These are phyloP conservation scores for Pogonocherus hispidulus DNA, from an alignment of 2,888 invertebrate species.

Conservation along the genomic window DNA sequence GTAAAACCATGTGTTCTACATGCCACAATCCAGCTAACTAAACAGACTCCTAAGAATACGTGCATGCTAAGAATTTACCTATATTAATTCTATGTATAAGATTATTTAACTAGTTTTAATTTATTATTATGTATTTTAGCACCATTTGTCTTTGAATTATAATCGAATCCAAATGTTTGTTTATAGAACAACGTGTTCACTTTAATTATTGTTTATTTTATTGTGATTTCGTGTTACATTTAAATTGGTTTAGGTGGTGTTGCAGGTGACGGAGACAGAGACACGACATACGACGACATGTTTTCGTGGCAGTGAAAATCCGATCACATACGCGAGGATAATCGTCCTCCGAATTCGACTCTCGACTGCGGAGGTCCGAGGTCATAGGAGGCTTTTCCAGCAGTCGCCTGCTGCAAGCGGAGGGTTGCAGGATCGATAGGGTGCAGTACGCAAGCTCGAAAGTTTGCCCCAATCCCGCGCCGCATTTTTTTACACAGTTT, in stretches of 20 bases:
- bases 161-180: conserved; percentile 7
- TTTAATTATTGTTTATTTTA: conserved; percentile 14
- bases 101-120: conserved; percentile 15
- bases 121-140: neutral
- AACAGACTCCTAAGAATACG: conserved; percentile 10
- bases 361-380: conserved; percentile 65
- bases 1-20: conserved; percentile 23
- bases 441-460: conserved; percentile 52
- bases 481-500: conserved; percentile 31
- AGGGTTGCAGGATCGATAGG: conserved; percentile 54
- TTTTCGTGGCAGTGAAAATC: conserved; percentile 42
- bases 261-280: conserved; percentile 13
- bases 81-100: neutral
- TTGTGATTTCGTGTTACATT: conserved; percentile 1
- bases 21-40: conserved; percentile 17
- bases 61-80: conserved; percentile 24
- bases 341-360: conserved; percentile 49
- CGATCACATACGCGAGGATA: conserved; percentile 40
- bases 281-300: conserved; percentile 27
- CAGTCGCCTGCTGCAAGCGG: conserved; percentile 68
- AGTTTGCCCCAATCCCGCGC: conserved; percentile 48
- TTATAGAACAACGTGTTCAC: conserved; percentile 18
- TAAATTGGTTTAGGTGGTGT: conserved; percentile 3
- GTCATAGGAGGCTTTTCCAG: conserved; percentile 74
- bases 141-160: conserved; percentile 22